Evolutionary conservation across 2,113 vertebrate genomes (phyloP), one percentile per base, ranked within the genome.

Genomic region (Oplegnathus fasciatus): DNA sequence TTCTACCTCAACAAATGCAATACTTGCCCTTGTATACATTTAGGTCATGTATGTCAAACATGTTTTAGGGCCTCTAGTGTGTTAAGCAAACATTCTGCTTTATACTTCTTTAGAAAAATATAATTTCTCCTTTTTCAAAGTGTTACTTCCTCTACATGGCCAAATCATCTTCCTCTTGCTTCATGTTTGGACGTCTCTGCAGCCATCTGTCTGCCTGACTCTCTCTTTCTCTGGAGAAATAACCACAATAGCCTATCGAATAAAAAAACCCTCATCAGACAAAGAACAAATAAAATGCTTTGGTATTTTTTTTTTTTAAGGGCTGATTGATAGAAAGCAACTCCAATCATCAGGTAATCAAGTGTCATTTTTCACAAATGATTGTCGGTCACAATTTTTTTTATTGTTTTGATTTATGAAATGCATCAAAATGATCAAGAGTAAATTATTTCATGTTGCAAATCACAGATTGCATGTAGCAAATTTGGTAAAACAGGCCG

Each of bases 121-220:
- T 9, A 18, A 44, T 42, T 46, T 5, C 2, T 44, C 2, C 26
- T 17, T 34, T 11, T 11, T 58, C 18, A 32, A 18, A 80, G 44
- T 71, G 44, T 64, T 22, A 15, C 68, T 64, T 42, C 20, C 46
- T 64, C 34, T 46, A 6, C 3, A 26, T 28, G 58, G 32, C 3
- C 13, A 64, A 64, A 62, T 75, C 30, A 11, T 40, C 55, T 62
- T 5, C 1, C 32, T 54, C 64, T 75, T 30, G 11, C 34, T 52
- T 67, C 8, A 30, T 42, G 50, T 50, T 30, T 55, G 65, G 55
- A 42, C 62, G 40, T 62, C 5, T 79, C 55, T 48, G 46, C 13
- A 22, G 68, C 67, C 40, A 50, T 79, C 83, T 83, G 69, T 70
- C 37, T 30, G 13, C 32, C 42, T 37, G 0, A 0, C 64, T 54